Percentiles rank a stretch among this genome's conserved stretches.
phyloP scores from a whole-genome alignment of 2,113 vertebrate species.

The Colaptes auratus region DNA sequence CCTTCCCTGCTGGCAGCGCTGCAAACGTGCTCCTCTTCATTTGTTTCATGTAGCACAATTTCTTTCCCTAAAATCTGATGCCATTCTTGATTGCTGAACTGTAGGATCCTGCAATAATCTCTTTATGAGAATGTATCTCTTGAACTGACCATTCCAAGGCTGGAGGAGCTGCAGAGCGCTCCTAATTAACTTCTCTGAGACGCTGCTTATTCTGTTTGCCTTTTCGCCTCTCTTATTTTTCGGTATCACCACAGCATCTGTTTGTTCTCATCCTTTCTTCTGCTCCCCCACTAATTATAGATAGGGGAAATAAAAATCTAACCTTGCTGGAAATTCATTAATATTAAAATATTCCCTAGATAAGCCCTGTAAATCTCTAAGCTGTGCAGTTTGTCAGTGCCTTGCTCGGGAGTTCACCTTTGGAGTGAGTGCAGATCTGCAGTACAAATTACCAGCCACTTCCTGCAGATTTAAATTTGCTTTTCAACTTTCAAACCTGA shows the following conservation, averaged over 20 bases:
- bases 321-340: constrained; percentile 6
- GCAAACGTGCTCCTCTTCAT: neutral
- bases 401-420: neutral
- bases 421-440: neutral
- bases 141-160: neutral
- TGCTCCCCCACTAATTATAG: neutral
- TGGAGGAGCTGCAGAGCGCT: neutral
- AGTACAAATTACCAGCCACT: neutral
- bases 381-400: neutral
- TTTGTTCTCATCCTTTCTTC: neutral
- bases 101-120: neutral
- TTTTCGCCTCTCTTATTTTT: neutral
- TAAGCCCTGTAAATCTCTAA: neutral
- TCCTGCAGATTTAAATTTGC: constrained; percentile 3
- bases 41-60: neutral
- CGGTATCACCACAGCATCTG: neutral
- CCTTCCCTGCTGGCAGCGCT: neutral
- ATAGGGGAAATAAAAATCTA: neutral
- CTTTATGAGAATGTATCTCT: neutral
- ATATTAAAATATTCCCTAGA: constrained; percentile 29
- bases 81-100: neutral
- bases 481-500: neutral
- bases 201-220: neutral
- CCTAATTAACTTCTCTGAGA: constrained; percentile 8
- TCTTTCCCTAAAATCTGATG: neutral